phyloP scores from a whole-genome alignment of 1,140 invertebrate genomes.

The Monomorium pharaonis region DNA sequence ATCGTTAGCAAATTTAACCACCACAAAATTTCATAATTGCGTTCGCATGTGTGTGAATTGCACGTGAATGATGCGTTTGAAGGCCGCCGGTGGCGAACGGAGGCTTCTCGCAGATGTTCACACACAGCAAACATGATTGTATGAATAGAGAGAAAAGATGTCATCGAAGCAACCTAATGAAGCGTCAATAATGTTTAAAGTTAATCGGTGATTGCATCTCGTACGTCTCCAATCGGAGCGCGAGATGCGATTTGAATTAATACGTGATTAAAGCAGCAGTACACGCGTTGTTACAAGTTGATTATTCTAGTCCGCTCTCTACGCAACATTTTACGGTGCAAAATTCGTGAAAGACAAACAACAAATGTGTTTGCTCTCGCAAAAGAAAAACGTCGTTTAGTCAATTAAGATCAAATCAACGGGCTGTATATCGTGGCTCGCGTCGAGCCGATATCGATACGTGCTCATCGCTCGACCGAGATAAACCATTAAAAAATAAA shows the following conservation, averaged over 20 bases:
- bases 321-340: conserved; percentile 67
- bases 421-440: conserved; percentile 83
- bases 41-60: not conserved
- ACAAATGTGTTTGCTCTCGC: conserved; percentile 44
- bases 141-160: conserved; percentile 69
- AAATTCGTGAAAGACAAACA: conserved; percentile 54
- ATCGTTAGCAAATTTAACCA: conserved; percentile 32
- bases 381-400: conserved; percentile 62
- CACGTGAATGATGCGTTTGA: not conserved
- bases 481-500: conserved; percentile 75
- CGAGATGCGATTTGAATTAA: conserved; percentile 71
- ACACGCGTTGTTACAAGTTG: conserved; percentile 72
- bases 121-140: conserved; percentile 73
- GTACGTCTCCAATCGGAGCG: not conserved
- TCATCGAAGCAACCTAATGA: conserved; percentile 81
- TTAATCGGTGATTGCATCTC: conserved; percentile 58
- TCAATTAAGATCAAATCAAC: conserved; percentile 65
- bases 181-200: conserved; percentile 76
- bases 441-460: conserved; percentile 80
- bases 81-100: not conserved
- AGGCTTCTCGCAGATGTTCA: conserved; percentile 7
- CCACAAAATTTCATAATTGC: conserved; percentile 43
- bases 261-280: conserved; percentile 79
- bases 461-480: conserved; percentile 74
- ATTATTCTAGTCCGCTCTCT: conserved; percentile 70